These are phyloP conservation scores for Ecliptopera silaceata DNA, from an alignment of 2,888 invertebrate genomes.

Conservation along the genomic window DNA sequence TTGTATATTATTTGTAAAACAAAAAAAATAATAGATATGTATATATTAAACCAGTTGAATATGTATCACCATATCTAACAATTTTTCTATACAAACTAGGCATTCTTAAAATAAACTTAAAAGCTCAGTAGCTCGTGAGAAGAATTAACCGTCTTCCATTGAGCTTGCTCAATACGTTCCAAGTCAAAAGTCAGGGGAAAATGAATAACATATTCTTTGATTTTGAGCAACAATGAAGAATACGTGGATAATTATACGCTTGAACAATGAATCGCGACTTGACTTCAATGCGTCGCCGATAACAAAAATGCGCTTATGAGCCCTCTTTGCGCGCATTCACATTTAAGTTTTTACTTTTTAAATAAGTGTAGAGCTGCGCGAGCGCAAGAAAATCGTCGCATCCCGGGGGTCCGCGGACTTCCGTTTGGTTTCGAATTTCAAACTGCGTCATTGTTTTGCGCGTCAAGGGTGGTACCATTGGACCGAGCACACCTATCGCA, in stretches of 20 bases:
- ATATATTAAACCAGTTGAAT: too few species aligned
- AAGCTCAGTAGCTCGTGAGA: conserved; percentile 71
- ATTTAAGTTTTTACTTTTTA: conserved; percentile 32
- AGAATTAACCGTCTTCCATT: conserved; percentile 79
- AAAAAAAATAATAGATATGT: too few species aligned
- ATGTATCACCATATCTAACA: too few species aligned
- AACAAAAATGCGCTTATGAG: conserved; percentile 66
- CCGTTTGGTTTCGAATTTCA: conserved; percentile 77
- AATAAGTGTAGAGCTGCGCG: conserved; percentile 56
- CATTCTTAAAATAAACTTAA: conserved; percentile 36
- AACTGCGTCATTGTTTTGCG: conserved; percentile 63
- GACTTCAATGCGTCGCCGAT: conserved; percentile 72
- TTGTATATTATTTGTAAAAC: too few species aligned
- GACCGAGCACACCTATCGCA: conserved; percentile 22
- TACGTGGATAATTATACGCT: conserved; percentile 75
- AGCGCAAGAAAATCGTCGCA: conserved; percentile 76
- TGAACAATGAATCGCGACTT: conserved; percentile 75
- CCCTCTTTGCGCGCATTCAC: conserved; percentile 59
- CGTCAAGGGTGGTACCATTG: conserved; percentile 61
- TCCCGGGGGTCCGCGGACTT: conserved; percentile 76
- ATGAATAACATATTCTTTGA: conserved; percentile 79
- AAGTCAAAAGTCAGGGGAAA: conserved; percentile 78
- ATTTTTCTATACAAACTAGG: too few species aligned
- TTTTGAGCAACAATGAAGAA: conserved; percentile 74
- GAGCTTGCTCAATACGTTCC: conserved; percentile 67